These are phyloP conservation scores for Seira musarum DNA, from an alignment of 2,888 invertebrate genomes.

Conservation along the genomic window DNA sequence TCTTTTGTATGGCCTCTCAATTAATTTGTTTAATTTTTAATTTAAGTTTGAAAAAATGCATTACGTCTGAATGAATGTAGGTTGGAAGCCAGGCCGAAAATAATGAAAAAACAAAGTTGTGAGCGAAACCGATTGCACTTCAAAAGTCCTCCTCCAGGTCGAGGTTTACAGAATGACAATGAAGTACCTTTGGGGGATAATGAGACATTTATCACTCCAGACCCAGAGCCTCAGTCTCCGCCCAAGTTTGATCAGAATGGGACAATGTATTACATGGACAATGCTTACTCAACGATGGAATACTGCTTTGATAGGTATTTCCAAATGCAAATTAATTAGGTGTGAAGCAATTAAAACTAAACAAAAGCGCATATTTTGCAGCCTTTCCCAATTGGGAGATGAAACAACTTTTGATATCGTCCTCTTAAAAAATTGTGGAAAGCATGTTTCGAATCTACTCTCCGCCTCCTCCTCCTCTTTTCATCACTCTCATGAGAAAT, in stretches of 20 bases:
- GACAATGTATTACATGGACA: conserved; percentile 10
- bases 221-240: too few relatives aligned
- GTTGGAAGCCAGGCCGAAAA: not conserved
- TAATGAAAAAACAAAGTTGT: not conserved
- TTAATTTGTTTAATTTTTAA: not conserved
- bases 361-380: not conserved
- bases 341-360: not conserved
- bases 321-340: not conserved
- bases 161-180: not conserved
- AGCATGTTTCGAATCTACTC: conserved; percentile 3
- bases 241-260: conserved; percentile 38
- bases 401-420: conserved; percentile 25
- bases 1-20: not conserved
- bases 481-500: conserved; percentile 16
- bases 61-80: not conserved
- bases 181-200: not conserved
- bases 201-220: not conserved
- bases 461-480: not conserved
- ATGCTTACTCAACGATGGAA: not conserved
- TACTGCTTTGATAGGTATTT: conserved; percentile 54
- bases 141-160: not conserved
- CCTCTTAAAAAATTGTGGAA: conserved; percentile 14
- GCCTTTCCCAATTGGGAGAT: not conserved
- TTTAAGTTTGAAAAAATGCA: not conserved
- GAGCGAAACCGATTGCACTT: not conserved